Base-by-base conservation (phyloP, 2,797 vertebrate genomes). In the Hippocampus kuda region DNA sequence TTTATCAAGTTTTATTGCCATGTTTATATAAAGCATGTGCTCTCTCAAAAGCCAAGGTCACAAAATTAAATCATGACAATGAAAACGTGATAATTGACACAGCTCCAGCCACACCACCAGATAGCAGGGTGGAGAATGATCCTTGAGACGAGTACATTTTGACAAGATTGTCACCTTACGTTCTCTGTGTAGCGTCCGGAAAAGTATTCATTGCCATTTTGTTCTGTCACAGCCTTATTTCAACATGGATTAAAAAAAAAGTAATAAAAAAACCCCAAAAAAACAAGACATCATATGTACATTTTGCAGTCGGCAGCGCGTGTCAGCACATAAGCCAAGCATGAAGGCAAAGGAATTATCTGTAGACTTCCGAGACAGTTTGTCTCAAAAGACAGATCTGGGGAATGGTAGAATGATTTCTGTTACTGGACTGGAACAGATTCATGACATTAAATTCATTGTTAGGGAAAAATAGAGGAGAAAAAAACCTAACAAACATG, bases 21-120 rank as follows among this genome's bases (percentile, higher is more conserved):
- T 63, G 41, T 44, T 65, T 65, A n/a, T 46, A 46, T 18, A 24
- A 41, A 63, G 20, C 1, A 63, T 44, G 61, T 24, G 20, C 22
- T n/a, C 38, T n/a, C 61, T n/a, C 42, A 11, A 38, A 63, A n/a
- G 22, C 22, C 34, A 63, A 63, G 61, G 61, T 44, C 41, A 63
- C 38, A 63, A 42, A 42, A 63, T 63, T 24, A n/a, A 63, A 63
- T 63, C 24, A 24, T 44, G 16, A 26, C 59, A 60, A 34, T 60
- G 59, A 34, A 60, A 60, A 34, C 34, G n/a, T 26, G 42, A 64
- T 64, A 8, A 64, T 26, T 46, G 26, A 44, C 63, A 26, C 18
- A 48, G 4, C 63, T 10, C 24, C n/a, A 48, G 63, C 24, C 44
- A 48, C 44, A 48, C 22, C 63, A 27, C 24, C 6, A 65, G 63